phyloP scores from a whole-genome alignment of 1,140 invertebrate genomes.

The Halesus radiatus region DNA sequence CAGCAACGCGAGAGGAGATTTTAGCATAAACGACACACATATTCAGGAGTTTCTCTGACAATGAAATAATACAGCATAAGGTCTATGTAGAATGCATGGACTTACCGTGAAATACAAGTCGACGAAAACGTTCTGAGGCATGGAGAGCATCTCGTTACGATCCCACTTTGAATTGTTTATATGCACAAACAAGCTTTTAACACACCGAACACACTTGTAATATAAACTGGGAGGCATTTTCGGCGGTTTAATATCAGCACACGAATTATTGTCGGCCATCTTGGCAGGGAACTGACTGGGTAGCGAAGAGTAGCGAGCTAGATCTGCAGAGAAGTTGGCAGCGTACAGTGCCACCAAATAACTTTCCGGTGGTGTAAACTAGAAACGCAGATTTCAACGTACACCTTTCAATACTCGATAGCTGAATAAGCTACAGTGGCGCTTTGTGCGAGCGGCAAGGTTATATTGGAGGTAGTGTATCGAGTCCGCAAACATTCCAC shows the following conservation, averaged over 20 bases:
- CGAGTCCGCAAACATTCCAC: too few relatives aligned
- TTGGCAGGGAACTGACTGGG: constrained; percentile 59
- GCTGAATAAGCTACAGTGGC: too few relatives aligned
- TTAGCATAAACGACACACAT: constrained; percentile 13
- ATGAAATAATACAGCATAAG: constrained; percentile 39
- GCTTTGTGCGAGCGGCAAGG: too few relatives aligned
- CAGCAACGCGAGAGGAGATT: constrained; percentile 2
- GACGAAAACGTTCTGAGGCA: constrained; percentile 75
- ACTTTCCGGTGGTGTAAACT: too few relatives aligned
- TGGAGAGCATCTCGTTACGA: constrained; percentile 63
- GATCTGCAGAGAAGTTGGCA: constrained; percentile 10
- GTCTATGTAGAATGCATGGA: constrained; percentile 41
- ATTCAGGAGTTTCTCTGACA: constrained; percentile 37
- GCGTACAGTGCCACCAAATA: neutral
- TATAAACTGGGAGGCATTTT: constrained; percentile 72
- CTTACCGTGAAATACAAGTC: constrained; percentile 79
- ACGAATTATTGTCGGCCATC: constrained; percentile 69
- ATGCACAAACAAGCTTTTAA: constrained; percentile 22
- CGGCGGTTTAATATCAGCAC: constrained; percentile 59
- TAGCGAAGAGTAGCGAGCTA: neutral
- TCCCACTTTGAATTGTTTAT: constrained; percentile 60
- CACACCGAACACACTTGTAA: constrained; percentile 66
- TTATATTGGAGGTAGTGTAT: too few relatives aligned
- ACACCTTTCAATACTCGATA: too few relatives aligned
- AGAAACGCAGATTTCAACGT: too few relatives aligned